These are phyloP conservation scores for Cyprinodon diabolis DNA, from an alignment of 2,797 vertebrate species.

Conservation along the genomic window DNA sequence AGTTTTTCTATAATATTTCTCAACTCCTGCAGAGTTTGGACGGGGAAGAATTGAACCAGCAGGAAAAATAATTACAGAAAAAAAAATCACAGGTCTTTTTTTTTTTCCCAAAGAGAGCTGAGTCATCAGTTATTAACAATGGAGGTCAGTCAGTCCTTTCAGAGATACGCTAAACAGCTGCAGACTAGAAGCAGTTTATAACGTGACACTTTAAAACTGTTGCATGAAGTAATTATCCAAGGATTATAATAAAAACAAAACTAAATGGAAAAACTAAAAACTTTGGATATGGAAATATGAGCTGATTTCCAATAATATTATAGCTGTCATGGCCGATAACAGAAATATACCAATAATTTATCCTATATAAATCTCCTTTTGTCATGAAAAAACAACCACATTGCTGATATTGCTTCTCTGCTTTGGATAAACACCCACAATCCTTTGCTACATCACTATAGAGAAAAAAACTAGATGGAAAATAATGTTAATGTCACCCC, in stretches of 20 bases:
- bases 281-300: too few relatives aligned
- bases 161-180: conserved; percentile 42
- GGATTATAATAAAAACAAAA: not conserved
- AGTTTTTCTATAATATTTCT: not conserved
- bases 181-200: conserved; percentile 29
- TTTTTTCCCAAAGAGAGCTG: conserved; percentile 8
- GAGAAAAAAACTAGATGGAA: too few relatives aligned
- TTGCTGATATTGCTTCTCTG: too few relatives aligned
- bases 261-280: too few relatives aligned
- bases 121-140: not conserved
- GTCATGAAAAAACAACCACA: too few relatives aligned
- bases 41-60: not conserved
- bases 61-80: not conserved
- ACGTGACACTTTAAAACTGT: conserved; percentile 19
- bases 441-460: too few relatives aligned
- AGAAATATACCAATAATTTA: too few relatives aligned
- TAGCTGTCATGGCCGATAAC: too few relatives aligned
- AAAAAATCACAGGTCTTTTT: not conserved
- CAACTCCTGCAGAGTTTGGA: not conserved
- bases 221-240: not conserved
- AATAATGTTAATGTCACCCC: too few relatives aligned
- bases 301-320: too few relatives aligned
- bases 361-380: too few relatives aligned
- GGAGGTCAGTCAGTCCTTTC: conserved; percentile 14
- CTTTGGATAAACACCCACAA: too few relatives aligned